Evolutionary conservation across 2,113 vertebrate genomes (phyloP), one percentile per base, ranked within the genome.

Genomic region (Monopterus albus): DNA sequence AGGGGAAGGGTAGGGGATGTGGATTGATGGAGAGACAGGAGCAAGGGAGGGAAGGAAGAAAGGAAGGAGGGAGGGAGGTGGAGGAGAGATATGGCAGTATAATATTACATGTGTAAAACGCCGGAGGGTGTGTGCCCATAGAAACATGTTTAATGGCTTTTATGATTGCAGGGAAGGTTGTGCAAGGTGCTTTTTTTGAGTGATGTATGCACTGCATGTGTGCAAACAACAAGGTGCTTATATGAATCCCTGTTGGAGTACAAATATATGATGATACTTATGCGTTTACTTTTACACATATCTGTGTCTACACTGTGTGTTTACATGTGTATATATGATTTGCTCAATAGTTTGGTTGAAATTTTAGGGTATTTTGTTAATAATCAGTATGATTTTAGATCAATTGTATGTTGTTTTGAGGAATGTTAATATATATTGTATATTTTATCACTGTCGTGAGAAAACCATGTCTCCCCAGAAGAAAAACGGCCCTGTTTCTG

Each of bases 71-170:
- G 61, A 71, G 17, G 53, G 82, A 61, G 58, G 71, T 31, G 60
- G 78, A 73, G 72, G 78, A 65, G 69, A 75, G 56, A 82, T 76
- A 79, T 66, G 72, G 73, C 7, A 59, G 78, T 82, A 79, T 86
- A 84, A 86, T 88, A 78, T 90, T 86, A 89, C 86, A 89, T 81
- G 87, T 88, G 85, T 84, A 69, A 77, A 75, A 73, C 35, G 84
- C 85, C 39, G 65, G 82, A 82, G 86, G 89, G 72, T 88, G 86
- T 87, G 81, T 78, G 82, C 68, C 74, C 84, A 85, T 56, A 86
- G 79, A 83, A 89, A 88, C 83, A 85, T 72, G 82, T 86, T 85
- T 84, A 84, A 88, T 88, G 85, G 86, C 78, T 85, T 75, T 78
- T 76, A 51, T 75, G 77, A 81, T 85, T 65, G 76, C 65, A 5